Conservation (phyloP, 2,797 vertebrate genomes). For the Microctenopoma stevenorrisi region DNA sequence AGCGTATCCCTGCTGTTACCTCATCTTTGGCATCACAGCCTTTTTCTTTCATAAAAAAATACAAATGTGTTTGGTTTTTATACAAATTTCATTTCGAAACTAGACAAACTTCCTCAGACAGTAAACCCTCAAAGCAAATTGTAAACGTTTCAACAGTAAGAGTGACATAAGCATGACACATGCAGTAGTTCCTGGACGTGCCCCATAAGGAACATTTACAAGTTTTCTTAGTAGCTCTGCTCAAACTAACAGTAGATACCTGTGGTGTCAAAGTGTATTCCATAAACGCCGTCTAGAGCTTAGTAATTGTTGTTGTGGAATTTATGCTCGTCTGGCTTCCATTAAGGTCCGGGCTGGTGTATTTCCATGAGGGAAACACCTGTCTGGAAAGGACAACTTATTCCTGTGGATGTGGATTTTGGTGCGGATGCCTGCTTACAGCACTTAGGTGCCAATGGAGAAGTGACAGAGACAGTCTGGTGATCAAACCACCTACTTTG, state of each 20-base stretch:
- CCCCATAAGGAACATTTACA: slow-evolving; percentile 40
- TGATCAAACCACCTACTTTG: slow-evolving; percentile 42
- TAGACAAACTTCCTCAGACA: neutral
- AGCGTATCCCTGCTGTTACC: no score
- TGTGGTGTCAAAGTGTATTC: slow-evolving; percentile 42
- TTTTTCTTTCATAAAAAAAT: neutral
- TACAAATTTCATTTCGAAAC: neutral
- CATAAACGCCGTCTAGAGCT: slow-evolving; percentile 56
- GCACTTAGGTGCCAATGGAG: slow-evolving; percentile 47
- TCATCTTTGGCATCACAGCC: no score
- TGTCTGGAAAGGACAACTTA: slow-evolving; percentile 63
- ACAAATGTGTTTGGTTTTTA: neutral
- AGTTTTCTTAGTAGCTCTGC: slow-evolving; percentile 59
- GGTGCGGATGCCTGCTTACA: slow-evolving; percentile 46
- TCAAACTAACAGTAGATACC: slow-evolving; percentile 33
- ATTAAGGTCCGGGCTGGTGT: slow-evolving; percentile 56
- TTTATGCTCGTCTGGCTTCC: slow-evolving; percentile 72
- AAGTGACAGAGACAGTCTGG: slow-evolving; percentile 21
- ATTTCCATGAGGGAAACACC: slow-evolving; percentile 64
- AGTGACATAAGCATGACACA: slow-evolving; percentile 51
- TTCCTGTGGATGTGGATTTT: slow-evolving; percentile 65
- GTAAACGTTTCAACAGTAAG: slow-evolving; percentile 20
- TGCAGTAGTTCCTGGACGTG: slow-evolving; percentile 52
- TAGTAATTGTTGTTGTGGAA: slow-evolving; percentile 69
- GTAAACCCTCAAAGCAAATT: slow-evolving; percentile 26